Evolutionary conservation across 1,140 invertebrate species (phyloP), one percentile per base, ranked within the genome.

Genomic region (Dendroctonus ponderosae): DNA sequence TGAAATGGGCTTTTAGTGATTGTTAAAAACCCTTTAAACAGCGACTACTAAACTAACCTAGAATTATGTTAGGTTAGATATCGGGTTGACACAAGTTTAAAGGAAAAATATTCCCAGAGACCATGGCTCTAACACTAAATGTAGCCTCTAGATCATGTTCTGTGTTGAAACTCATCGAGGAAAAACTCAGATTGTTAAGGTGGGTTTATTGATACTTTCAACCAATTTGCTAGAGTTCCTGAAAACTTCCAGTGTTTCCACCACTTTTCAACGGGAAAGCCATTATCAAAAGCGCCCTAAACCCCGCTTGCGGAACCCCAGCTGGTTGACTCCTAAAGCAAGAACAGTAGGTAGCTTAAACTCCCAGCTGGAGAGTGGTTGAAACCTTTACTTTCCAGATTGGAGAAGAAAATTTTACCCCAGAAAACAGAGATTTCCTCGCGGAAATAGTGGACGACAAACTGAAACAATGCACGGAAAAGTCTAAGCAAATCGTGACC

Each of bases 381-480:
- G 59, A 46, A 26, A 26, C 15, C 50, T 42, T 62, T 62, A 56
- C 12, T 66, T 81, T 80, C 65, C 70, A 91, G 89, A 72, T 80
- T 60, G 80, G 82, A 72, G 80, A 91, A 71, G 91, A 94, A 73
- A 74, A 84, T 11, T 70, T 97, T 11, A 94, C 91, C 0, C 12
- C 77, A 51, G 90, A 94, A 72, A 98, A 97, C 80, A 81, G 85
- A 78, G 80, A 86, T 57, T 97, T 97, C 79, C 74, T 98, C 12
- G 82, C 90, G 76, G 89, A 96, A 83, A 79, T 92, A 0, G 79
- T 91, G 8, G 78, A 88, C 64, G 85, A 92, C 39, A 70, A 69
- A 51, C 69, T 68, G 46, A 64, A 38, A 58, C 86, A 85, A 73
- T 86, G 83, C 74, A 83, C 69, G 76, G 54, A 72, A 42, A 72